Conservation (phyloP, 2,888 invertebrate genomes). For the Drosophila ustulata region DNA sequence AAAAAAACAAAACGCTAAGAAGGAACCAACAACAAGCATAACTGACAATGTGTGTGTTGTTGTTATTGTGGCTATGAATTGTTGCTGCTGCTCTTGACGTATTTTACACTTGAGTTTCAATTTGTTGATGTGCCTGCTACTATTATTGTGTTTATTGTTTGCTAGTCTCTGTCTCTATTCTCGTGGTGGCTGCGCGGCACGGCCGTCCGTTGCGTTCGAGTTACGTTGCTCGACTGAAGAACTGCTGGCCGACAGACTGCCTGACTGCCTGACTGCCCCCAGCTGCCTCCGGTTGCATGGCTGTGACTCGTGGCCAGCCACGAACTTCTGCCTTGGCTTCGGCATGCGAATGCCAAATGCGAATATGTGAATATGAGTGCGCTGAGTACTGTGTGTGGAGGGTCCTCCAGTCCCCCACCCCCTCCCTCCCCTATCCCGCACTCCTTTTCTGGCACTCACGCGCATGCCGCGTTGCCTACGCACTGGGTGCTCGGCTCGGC, state of each 20-base stretch:
- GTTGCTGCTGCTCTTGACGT: constrained; percentile 6
- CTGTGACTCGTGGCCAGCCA: constrained; percentile 27
- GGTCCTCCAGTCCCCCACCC: constrained; percentile 2
- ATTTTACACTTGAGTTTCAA: constrained; percentile 22
- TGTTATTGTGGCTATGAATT: constrained; percentile 2
- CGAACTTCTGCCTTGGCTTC: constrained; percentile 44
- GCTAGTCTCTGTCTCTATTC: constrained; percentile 14
- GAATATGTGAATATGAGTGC: constrained; percentile 11
- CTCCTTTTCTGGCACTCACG: constrained; percentile 44
- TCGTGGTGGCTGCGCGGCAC: constrained; percentile 35
- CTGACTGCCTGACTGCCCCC: background rate
- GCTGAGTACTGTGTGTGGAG: background rate
- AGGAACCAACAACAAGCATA: background rate
- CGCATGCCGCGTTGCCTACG: constrained; percentile 43
- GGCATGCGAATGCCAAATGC: constrained; percentile 40
- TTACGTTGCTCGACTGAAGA: constrained; percentile 82
- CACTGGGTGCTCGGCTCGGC: constrained; percentile 8
- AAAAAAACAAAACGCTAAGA: constrained; percentile 6
- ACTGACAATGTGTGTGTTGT: background rate
- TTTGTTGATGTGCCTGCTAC: constrained; percentile 25
- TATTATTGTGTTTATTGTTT: constrained; percentile 45
- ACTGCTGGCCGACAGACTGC: background rate
- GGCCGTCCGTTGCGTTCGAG: constrained; percentile 77
- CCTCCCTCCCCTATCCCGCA: constrained; percentile 4
- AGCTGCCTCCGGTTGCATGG: constrained; percentile 3